phyloP scores from a whole-genome alignment of 1,140 invertebrate species.

The Venturia canescens region DNA sequence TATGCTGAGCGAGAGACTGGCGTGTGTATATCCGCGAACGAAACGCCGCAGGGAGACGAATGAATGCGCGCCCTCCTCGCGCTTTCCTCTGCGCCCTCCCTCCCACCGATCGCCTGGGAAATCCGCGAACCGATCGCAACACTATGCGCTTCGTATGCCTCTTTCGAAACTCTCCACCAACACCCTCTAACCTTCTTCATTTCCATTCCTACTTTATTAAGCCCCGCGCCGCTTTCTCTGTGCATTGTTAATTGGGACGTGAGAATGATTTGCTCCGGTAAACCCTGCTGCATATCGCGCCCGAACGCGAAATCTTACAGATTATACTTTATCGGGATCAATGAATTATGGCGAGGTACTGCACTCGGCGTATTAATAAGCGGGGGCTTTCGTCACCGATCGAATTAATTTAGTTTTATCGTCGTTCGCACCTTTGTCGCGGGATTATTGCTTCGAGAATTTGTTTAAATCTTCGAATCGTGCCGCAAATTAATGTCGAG shows the following conservation, averaged over 20 bases:
- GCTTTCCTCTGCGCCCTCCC: neutral
- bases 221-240: neutral
- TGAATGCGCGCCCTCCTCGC: conserved; percentile 8
- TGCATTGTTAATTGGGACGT: conserved; percentile 38
- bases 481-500: too few relatives aligned
- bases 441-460: too few relatives aligned
- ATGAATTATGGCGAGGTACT: too few relatives aligned
- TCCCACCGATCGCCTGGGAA: conserved; percentile 46
- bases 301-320: too few relatives aligned
- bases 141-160: neutral
- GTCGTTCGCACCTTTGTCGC: too few relatives aligned
- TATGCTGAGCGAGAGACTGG: conserved; percentile 24
- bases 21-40: neutral
- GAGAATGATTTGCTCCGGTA: conserved; percentile 29
- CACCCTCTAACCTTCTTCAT: neutral
- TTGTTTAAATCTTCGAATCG: too few relatives aligned
- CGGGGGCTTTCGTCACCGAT: too few relatives aligned
- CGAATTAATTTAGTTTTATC: too few relatives aligned
- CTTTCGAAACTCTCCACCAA: neutral
- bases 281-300: neutral
- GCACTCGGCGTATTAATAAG: too few relatives aligned
- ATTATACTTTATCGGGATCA: too few relatives aligned
- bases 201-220: neutral
- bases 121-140: conserved; percentile 40
- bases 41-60: conserved; percentile 32